phyloP scores from a whole-genome alignment of 1,140 invertebrate species.

The Drosophila nigrodunni region DNA sequence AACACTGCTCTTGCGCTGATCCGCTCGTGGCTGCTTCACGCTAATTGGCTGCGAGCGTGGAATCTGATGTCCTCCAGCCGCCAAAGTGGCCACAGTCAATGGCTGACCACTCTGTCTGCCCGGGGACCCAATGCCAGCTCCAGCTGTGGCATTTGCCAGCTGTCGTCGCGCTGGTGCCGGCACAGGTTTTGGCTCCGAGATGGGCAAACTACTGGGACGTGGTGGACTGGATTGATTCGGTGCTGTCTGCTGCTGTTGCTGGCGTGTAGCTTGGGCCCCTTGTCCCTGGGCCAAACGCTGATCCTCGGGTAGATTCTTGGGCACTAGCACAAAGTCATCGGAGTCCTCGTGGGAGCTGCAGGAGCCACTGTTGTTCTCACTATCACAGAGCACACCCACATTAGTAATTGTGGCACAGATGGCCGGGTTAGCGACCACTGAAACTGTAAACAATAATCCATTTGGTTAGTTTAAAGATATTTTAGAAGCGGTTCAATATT shows the following conservation, averaged over 20 bases:
- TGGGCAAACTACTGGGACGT: conserved; percentile 89
- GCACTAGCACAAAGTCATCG: conserved; percentile 95
- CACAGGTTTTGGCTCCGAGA: conserved; percentile 92
- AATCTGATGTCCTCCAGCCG: conserved; percentile 85
- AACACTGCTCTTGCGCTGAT: conserved; percentile 87
- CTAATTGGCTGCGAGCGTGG: conserved; percentile 93
- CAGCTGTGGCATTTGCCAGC: conserved; percentile 21
- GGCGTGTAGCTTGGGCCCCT: conserved; percentile 22
- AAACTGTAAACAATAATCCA: conserved; percentile 52
- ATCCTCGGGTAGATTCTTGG: conserved; percentile 88
- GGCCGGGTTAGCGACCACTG: conserved; percentile 81
- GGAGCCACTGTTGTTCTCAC: conserved; percentile 85
- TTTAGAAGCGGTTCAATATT: background rate
- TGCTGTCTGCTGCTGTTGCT: conserved; percentile 50
- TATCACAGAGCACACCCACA: conserved; percentile 82
- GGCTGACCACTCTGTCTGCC: conserved; percentile 49
- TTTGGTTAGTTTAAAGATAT: background rate
- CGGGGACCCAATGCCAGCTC: conserved; percentile 46
- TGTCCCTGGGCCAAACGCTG: conserved; percentile 62
- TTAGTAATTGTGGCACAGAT: conserved; percentile 83
- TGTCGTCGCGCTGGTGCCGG: conserved; percentile 88
- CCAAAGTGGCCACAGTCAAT: conserved; percentile 60
- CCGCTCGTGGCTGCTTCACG: conserved; percentile 88
- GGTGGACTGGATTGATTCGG: conserved; percentile 87
- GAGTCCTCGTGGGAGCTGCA: conserved; percentile 89